phyloP scores from a whole-genome alignment of 2,797 vertebrate genomes.

The Trematomus bernacchii region DNA sequence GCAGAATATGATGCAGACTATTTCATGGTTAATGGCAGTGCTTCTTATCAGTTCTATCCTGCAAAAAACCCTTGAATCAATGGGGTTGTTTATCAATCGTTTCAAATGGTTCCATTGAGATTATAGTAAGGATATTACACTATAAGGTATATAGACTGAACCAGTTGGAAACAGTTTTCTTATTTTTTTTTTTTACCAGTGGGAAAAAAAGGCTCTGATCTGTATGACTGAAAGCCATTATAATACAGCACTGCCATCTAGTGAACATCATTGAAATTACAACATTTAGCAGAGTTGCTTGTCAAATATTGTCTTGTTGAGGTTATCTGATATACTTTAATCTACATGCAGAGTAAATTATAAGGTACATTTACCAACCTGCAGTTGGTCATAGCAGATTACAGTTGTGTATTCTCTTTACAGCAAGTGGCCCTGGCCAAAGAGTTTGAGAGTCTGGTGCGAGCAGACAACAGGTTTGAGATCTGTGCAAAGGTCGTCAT shows the following conservation, averaged over 20 bases:
- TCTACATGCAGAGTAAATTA: not conserved
- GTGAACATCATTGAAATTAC: too few species aligned
- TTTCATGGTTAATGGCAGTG: conserved; percentile 7
- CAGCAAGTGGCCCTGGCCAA: conserved; percentile 92
- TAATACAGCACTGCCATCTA: too few species aligned
- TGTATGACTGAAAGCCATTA: too few species aligned
- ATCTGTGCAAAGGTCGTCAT: conserved; percentile 91
- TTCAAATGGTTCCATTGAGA: conserved; percentile 2
- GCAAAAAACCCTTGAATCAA: conserved; percentile 15
- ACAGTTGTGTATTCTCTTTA: conserved; percentile 23
- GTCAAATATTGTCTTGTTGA: not conserved
- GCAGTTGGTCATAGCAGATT: not conserved
- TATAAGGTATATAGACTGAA: not conserved
- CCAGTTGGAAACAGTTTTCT: not conserved
- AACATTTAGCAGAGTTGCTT: not conserved
- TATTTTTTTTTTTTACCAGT: too few species aligned
- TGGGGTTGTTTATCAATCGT: not conserved
- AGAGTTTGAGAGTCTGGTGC: conserved; percentile 91
- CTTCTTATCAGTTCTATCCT: not conserved
- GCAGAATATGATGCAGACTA: conserved; percentile 15
- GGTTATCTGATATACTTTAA: not conserved
- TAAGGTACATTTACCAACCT: not conserved
- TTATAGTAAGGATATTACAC: not conserved
- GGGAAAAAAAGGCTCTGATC: too few species aligned
- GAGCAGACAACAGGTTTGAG: conserved; percentile 92